phyloP scores from a whole-genome alignment of 2,113 vertebrate species.

The Engraulis encrasicolus region DNA sequence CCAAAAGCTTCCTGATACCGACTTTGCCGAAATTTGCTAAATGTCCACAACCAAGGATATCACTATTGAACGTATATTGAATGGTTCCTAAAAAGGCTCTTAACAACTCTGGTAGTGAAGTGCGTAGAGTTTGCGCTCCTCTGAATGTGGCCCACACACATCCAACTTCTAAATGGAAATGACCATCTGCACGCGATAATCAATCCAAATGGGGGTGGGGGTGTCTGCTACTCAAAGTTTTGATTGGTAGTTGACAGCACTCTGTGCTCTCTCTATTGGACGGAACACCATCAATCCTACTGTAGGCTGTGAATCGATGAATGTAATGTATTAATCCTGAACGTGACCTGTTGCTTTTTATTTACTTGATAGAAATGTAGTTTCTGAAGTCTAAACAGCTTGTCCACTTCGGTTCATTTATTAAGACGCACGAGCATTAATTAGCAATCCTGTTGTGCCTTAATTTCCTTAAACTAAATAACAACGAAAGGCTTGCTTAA shows the following conservation, averaged over 20 bases:
- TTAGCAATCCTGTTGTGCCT: constrained; percentile 22
- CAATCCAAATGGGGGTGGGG: constrained; percentile 35
- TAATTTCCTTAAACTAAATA: too few species aligned
- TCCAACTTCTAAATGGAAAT: not conserved
- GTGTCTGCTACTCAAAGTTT: constrained; percentile 28
- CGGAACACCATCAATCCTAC: constrained; percentile 51
- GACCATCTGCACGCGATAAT: constrained; percentile 14
- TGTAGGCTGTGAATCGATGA: not conserved
- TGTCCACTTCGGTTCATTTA: too few species aligned
- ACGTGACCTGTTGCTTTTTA: not conserved
- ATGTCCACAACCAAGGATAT: not conserved
- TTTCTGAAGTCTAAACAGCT: not conserved
- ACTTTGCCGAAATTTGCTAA: not conserved
- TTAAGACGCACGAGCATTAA: too few species aligned
- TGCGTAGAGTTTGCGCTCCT: not conserved
- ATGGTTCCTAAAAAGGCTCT: not conserved
- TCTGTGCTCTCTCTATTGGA: constrained; percentile 52
- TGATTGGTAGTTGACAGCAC: constrained; percentile 56
- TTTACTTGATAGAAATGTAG: not conserved
- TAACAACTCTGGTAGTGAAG: not conserved
- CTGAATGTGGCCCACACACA: not conserved
- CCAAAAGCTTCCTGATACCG: not conserved
- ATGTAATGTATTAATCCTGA: not conserved
- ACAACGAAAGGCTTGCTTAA: too few species aligned
- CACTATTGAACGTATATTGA: not conserved